Evolutionary conservation across 2,888 invertebrate genomes (phyloP), one percentile per base, ranked within the genome.

Genomic region (Autographa pulchrina): DNA sequence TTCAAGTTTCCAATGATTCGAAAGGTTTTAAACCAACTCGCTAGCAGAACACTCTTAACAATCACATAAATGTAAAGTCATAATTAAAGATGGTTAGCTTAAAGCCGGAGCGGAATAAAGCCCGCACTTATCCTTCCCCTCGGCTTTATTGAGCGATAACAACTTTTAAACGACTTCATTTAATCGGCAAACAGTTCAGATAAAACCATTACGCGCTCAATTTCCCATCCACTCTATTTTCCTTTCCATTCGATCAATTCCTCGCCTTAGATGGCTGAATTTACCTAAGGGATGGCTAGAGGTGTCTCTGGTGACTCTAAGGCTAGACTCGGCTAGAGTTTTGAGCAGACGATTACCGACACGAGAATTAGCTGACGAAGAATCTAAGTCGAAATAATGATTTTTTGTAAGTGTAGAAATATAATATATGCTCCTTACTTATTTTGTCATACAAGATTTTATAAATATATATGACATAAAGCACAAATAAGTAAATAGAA

Each of bases 161-260:
- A 80, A 80, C 70, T 85, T 77, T 75, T 60, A 67, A 80, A 77
- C 77, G 72, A 65, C 70, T 78, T 67, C 61, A 84, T 78, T 82
- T 74, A 74, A 72, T 76, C 70, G 70, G 63, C 70, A 72, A 82
- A 84, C 85, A 79, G 68, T 77, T 72, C 65, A 67, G 79, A 74
- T 82, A 68, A 75, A 62, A 56, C 69, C 70, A 68, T 85, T 80
- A 65, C 62, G 54, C 67, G 68, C 73, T 75, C 78, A 83, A 85
- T 78, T 75, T 72, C 66, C 63, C 56, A n/a, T 48, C 62, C 41
- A 65, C 60, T 69, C 69, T 71, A 48, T 75, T 77, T 74, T 62
- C 72, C 56, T 58, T 56, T 32, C 54, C 62, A 35, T 61, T 66
- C 68, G 73, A 81, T 80, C 65, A 63, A 62, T 58, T 63, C 38